These are phyloP conservation scores for Xanthia icteritia DNA, from an alignment of 2,888 invertebrate species.

Conservation along the genomic window DNA sequence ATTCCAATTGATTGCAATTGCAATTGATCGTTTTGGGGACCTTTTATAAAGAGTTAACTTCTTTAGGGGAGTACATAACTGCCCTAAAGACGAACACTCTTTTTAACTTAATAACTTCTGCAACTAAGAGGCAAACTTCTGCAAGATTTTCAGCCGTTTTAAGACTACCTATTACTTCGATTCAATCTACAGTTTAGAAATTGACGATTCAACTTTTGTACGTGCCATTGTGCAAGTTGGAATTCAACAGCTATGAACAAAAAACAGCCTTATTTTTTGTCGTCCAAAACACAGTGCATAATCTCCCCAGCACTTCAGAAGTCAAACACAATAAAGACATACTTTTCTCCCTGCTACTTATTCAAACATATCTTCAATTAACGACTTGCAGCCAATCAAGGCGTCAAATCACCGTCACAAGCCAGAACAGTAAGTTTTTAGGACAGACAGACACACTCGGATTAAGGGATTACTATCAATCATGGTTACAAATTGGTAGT, in stretches of 20 bases:
- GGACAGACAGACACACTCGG: constrained; percentile 78
- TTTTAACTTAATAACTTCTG: not conserved
- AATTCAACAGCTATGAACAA: not conserved
- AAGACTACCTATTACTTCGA: not conserved
- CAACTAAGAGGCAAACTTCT: not conserved
- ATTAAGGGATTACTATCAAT: constrained; percentile 89
- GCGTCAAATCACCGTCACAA: constrained; percentile 50
- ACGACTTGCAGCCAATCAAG: constrained; percentile 53
- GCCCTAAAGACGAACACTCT: too few species aligned
- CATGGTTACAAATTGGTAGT: constrained; percentile 84
- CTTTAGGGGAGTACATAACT: not conserved
- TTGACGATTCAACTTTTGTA: not conserved
- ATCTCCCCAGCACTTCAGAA: constrained; percentile 22
- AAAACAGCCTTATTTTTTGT: not conserved
- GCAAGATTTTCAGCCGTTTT: not conserved
- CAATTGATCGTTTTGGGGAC: not conserved
- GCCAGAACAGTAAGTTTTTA: constrained; percentile 75
- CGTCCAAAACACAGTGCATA: not conserved
- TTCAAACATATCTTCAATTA: constrained; percentile 51
- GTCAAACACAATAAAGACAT: constrained; percentile 35
- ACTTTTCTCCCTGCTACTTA: constrained; percentile 17
- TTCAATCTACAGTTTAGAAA: not conserved
- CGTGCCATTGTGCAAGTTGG: not conserved
- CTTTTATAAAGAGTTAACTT: not conserved
- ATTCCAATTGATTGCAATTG: not conserved